Evolutionary conservation across 1,140 invertebrate genomes (phyloP), one percentile per base, ranked within the genome.

Genomic region (Macrobrachium rosenbergii): DNA sequence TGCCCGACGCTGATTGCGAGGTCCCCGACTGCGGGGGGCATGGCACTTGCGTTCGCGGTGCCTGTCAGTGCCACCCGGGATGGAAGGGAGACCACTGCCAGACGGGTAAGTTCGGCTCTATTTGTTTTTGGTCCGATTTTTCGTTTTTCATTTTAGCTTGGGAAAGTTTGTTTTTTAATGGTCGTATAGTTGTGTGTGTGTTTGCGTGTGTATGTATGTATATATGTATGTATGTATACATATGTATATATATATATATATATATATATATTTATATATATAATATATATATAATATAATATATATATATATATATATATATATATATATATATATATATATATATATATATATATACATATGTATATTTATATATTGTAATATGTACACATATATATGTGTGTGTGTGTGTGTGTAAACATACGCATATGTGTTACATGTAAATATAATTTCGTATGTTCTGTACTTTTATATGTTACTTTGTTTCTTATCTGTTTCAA

Each of bases 1-100:
- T 99, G 87, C 96, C 97, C 58, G 95, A 96, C 88, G 94, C 95
- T 88, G 97, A 98, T 92, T 98, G 97, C 92, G 96, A 98, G 92
- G 95, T 97, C 89, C 95, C 97, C 59, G 97, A 98, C 93, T 98
- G 98, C 93, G 97, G 96, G 90, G 96, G 96, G 82, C 95, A 98
- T 91, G 98, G 98, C 83, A 95, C 95, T 87, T 99, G 97, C 93
- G 94, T 96, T 84, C 94, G 95, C 81, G 98, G 98, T 80, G 94
- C 95, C 90, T 99, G 98, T 92, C 94, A 95, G 88, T 99, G 98
- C 92, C 95, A 96, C 92, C 93, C 95, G 73, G 97, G 97, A 75
- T 98, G 96, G 96, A 97, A 97, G 91, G 97, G 97, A 90, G 92
- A 93, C 84, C 95, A 95, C 90, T 98, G 96, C 92, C 95, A 96